Percentiles rank a stretch among this genome's conserved stretches.
phyloP scores from a whole-genome alignment of 2,113 vertebrate genomes.

The Lota lota region DNA sequence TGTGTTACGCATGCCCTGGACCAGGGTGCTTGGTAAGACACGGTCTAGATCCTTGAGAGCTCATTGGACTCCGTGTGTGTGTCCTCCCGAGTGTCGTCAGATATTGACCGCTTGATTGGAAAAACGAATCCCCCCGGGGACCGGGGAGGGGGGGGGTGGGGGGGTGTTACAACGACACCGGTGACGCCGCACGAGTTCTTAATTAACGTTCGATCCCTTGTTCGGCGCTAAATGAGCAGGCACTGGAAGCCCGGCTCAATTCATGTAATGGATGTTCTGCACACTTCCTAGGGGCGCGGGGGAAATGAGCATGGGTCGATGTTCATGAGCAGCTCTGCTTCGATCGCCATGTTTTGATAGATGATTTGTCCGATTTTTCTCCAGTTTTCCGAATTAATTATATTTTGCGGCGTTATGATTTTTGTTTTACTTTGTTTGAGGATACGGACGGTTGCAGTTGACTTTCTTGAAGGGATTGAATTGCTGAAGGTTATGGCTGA shows the following conservation, averaged over 20 bases:
- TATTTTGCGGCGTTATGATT: constrained; percentile 8
- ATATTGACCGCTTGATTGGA: constrained; percentile 16
- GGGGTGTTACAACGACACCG: constrained; percentile 11
- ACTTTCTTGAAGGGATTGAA: constrained; percentile 15
- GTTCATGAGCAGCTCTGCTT: constrained; percentile 3
- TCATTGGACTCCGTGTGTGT: background rate
- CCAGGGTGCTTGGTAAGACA: too few species aligned
- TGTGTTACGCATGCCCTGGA: too few species aligned
- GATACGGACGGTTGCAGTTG: constrained; percentile 1
- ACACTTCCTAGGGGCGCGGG: constrained; percentile 30
- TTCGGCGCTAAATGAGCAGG: constrained; percentile 52
- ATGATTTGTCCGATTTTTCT: background rate
- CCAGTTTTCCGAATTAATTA: constrained; percentile 24
- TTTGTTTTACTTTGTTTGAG: constrained; percentile 15
- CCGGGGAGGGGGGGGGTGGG: constrained; percentile 2
- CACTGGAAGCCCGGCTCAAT: constrained; percentile 33
- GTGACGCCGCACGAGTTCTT: constrained; percentile 26
- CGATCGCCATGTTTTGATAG: constrained; percentile 26
- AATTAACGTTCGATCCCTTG: constrained; percentile 63
- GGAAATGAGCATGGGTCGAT: constrained; percentile 44
- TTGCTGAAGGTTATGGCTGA: constrained; percentile 9
- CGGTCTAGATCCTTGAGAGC: too few species aligned
- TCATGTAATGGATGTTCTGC: constrained; percentile 49
- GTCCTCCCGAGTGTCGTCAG: constrained; percentile 10
- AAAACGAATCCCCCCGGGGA: background rate